Conservation (phyloP, 2,888 invertebrate genomes). For the Hirtodrosophila confusa region DNA sequence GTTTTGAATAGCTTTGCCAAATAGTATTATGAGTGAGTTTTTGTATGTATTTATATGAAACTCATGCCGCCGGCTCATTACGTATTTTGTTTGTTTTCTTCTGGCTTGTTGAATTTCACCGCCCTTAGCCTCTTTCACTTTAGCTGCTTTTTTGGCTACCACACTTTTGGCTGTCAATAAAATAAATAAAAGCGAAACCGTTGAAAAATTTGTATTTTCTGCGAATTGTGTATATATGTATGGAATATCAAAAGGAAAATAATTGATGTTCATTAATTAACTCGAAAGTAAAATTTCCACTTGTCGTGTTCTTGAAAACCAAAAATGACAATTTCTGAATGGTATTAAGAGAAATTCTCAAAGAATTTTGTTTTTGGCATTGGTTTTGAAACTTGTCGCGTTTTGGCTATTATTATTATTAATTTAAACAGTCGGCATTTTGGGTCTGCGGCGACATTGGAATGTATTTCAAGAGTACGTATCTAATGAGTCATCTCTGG, state of each 20-base stretch:
- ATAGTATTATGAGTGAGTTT: slow-evolving; percentile 28
- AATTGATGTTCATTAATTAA: slow-evolving; percentile 56
- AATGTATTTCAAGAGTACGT: slow-evolving; percentile 28
- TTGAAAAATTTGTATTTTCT: slow-evolving; percentile 4
- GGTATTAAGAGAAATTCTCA: slow-evolving; percentile 9
- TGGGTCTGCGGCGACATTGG: slow-evolving; percentile 35
- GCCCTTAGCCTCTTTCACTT: slow-evolving; percentile 23
- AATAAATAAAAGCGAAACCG: slow-evolving; percentile 16
- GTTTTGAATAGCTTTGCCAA: slow-evolving; percentile 1
- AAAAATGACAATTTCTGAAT: slow-evolving; percentile 26
- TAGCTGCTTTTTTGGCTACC: slow-evolving; percentile 8
- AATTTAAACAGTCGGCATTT: slow-evolving; percentile 23
- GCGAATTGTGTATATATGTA: slow-evolving; percentile 7
- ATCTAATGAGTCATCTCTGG: slow-evolving; percentile 34
- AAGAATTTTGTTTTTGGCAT: slow-evolving; percentile 24
- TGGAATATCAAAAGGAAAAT: slow-evolving; percentile 38
- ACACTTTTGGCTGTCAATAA: slow-evolving; percentile 29
- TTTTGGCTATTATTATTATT: slow-evolving; percentile 26
- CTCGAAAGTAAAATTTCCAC: slow-evolving; percentile 42
- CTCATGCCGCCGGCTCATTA: slow-evolving; percentile 34
- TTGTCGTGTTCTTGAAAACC: slow-evolving; percentile 52
- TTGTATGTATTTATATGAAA: slow-evolving; percentile 11
- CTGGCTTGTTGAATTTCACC: slow-evolving; percentile 38
- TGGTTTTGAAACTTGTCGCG: slow-evolving; percentile 29
- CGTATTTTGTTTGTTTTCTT: slow-evolving; percentile 49